phyloP scores from a whole-genome alignment of 2,797 vertebrate genomes.

The Odontamblyopus rebecca region DNA sequence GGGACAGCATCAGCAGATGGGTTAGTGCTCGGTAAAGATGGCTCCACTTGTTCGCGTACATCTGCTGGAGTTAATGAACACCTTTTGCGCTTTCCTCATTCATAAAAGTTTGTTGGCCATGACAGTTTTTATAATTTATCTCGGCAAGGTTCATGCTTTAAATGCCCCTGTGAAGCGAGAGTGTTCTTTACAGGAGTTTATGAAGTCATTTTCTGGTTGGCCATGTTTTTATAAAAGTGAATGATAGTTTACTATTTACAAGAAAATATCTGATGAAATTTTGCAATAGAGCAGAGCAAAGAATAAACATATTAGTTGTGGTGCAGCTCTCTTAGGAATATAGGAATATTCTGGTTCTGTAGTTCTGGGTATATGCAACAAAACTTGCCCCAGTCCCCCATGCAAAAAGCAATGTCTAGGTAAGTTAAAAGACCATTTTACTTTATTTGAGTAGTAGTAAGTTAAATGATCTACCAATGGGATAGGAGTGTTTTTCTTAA shows the following conservation, averaged over 20 bases:
- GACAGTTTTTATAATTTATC: not conserved
- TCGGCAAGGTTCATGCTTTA: not conserved
- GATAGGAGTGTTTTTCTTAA: too few species aligned
- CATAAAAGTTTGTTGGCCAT: conserved; percentile 19
- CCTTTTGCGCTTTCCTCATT: conserved; percentile 39
- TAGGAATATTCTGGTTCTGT: too few species aligned
- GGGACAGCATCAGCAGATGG: conserved; percentile 56
- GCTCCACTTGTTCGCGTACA: conserved; percentile 22
- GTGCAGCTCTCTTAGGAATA: not conserved
- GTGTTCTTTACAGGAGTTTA: not conserved
- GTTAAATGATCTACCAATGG: too few species aligned
- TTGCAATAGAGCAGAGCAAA: not conserved
- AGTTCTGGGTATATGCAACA: too few species aligned
- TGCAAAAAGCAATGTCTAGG: too few species aligned
- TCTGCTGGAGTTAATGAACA: conserved; percentile 42
- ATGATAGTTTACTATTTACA: conserved; percentile 1
- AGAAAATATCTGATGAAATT: not conserved
- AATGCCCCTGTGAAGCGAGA: conserved; percentile 1
- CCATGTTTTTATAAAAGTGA: not conserved
- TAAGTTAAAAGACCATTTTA: too few species aligned
- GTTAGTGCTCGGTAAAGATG: conserved; percentile 66
- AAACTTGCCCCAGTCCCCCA: too few species aligned
- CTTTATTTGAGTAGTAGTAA: too few species aligned
- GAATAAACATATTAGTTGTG: not conserved
- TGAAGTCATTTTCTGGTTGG: not conserved